A percentile compares a stretch with the other conserved stretches of the same genome.
These are phyloP conservation scores for Typhlomys cinereus DNA, from an alignment of 2,113 vertebrate genomes.

Conservation along the genomic window DNA sequence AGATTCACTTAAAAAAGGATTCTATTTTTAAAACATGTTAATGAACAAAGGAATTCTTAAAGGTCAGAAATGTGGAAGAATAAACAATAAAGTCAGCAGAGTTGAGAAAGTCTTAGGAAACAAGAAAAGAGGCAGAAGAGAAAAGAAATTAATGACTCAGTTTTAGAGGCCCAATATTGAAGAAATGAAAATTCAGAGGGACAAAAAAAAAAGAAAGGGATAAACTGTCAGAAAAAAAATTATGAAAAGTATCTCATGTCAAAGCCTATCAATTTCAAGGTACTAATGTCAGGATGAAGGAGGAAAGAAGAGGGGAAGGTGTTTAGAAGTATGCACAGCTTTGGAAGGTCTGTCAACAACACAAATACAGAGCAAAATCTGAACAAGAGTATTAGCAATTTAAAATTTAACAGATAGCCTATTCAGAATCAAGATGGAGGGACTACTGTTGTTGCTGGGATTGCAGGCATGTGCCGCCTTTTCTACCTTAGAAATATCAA, in stretches of 20 bases:
- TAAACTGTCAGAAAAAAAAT: neutral
- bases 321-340: neutral
- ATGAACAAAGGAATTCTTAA: conserved; percentile 23
- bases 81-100: neutral
- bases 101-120: neutral
- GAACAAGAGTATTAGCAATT: neutral
- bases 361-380: neutral
- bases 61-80: conserved; percentile 16
- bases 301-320: too few species aligned
- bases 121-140: neutral
- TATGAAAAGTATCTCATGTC: neutral
- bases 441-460: too few species aligned
- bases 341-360: neutral
- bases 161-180: neutral
- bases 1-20: too few species aligned
- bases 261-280: neutral
- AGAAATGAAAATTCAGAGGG: neutral
- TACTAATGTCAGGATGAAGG: neutral
- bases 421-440: neutral
- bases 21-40: conserved; percentile 25
- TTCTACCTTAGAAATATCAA: neutral
- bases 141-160: neutral
- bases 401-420: neutral
- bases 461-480: neutral
- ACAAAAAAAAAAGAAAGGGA: neutral